phyloP scores from a whole-genome alignment of 2,113 vertebrate genomes.

The Myotis lucifugus region DNA sequence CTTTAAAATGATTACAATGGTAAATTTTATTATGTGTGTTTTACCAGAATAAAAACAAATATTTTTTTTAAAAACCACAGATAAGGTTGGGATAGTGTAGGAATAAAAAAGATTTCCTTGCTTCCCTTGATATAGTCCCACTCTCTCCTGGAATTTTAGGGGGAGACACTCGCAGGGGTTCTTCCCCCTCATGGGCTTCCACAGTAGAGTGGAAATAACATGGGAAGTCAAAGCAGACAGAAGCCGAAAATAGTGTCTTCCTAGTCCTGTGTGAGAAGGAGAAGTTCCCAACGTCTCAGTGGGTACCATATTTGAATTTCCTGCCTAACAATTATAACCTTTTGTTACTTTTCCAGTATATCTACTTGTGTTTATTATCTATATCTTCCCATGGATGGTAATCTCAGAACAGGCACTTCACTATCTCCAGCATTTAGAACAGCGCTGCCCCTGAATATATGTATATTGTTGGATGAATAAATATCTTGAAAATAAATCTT shows the following conservation, averaged over 20 bases:
- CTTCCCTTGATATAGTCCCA: not conserved
- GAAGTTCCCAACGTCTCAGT: not conserved
- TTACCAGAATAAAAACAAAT: not conserved
- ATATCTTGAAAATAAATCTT: not conserved
- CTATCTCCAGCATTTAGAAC: not conserved
- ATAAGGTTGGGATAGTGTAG: not conserved
- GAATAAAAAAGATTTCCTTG: not conserved
- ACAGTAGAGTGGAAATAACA: not conserved
- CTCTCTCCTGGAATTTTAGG: not conserved
- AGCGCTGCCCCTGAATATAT: not conserved
- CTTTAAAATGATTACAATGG: not conserved
- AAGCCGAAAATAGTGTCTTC: not conserved
- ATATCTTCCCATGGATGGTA: not conserved
- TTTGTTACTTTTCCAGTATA: not conserved
- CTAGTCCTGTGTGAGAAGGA: not conserved
- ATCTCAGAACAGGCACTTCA: not conserved
- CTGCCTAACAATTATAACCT: not conserved
- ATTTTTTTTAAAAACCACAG: not conserved
- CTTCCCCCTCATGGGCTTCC: not conserved
- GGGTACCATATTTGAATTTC: not conserved
- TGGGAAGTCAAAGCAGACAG: not conserved
- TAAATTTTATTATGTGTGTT: not conserved
- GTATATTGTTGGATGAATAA: slow-evolving; percentile 17
- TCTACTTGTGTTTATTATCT: not conserved
- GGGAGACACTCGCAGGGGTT: not conserved